Evolutionary conservation across 2,797 vertebrate species (phyloP), one percentile per base, ranked within the genome.

Genomic region (Poecilia picta): DNA sequence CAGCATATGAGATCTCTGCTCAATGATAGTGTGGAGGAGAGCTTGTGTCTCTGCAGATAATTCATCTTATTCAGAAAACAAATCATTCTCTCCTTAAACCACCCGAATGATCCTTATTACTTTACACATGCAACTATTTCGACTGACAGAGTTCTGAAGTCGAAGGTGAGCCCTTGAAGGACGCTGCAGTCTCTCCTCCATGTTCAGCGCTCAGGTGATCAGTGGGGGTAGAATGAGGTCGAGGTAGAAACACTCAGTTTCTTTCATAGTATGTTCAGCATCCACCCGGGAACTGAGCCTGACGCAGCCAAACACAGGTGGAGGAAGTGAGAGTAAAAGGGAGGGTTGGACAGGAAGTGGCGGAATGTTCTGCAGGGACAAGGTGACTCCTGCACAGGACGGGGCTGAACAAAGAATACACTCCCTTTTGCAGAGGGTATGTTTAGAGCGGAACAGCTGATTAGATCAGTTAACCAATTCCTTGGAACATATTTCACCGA

Each of bases 181-280:
- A 92, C 91, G 84, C 81, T 71, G 87, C 88, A 89, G 77, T 82
- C 80, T 80, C 53, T 84, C 82, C 92, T 94, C 92, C 90, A 88
- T 88, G 79, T 91, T 89, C 75, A 45, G 15, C 12, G 74, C 88
- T 90, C 89, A 90, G 91, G 91, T 93, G 92, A 93, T 92, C 87
- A 68, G 7, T 18, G 66, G 10, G 8, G 28, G 25, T 11, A 1
- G 33, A 36, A 15, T 39, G 23, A 41, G 41, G 12, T 7, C 12
- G 68, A 15, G 68, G 36, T 12, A 41, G 18, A 74, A 75, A 83
- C 36, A 4, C 16, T 64, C 62, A 10, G 4, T 64, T 10, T 18
- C 16, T 36, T 64, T 36, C 62, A 31, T 28, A 8, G 28, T 33
- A 33, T 33, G 59, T 33, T 62, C 28, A 33, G 59, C 59, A 8